These are phyloP conservation scores for Drepanosiphum platanoidis DNA, from an alignment of 2,888 invertebrate species.

Conservation along the genomic window DNA sequence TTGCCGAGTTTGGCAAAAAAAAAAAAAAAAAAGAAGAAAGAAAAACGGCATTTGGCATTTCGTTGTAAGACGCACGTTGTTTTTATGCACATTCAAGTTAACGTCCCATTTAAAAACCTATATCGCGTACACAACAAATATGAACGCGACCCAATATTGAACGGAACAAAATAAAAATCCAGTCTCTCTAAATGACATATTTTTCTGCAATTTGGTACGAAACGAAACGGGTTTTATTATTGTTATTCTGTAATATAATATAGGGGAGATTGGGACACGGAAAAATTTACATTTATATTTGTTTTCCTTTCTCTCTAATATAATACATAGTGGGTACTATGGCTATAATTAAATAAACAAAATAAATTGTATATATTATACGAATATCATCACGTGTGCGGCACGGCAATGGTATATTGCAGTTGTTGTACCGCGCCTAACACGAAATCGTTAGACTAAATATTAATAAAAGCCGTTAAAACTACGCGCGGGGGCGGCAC, in stretches of 20 bases:
- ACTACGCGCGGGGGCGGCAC: too few relatives aligned
- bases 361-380: constrained; percentile 6
- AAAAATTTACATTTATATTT: constrained; percentile 39
- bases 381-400: too few relatives aligned
- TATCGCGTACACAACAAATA: background rate
- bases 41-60: too few relatives aligned
- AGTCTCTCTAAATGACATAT: background rate
- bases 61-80: background rate
- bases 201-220: constrained; percentile 12
- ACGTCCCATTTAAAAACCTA: background rate
- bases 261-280: background rate
- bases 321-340: background rate
- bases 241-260: constrained; percentile 30
- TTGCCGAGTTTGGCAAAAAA: background rate
- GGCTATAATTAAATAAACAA: constrained; percentile 15
- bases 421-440: too few relatives aligned
- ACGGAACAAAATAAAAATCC: background rate
- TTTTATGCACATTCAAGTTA: background rate
- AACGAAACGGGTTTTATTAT: constrained; percentile 9
- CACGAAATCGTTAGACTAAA: too few relatives aligned
- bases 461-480: too few relatives aligned
- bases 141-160: background rate
- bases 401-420: too few relatives aligned
- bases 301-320: background rate
- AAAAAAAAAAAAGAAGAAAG: too few relatives aligned